Percentiles rank a stretch among this genome's conserved stretches.
Conservation (phyloP, 1,140 invertebrate species). For the Linepithema humile region DNA sequence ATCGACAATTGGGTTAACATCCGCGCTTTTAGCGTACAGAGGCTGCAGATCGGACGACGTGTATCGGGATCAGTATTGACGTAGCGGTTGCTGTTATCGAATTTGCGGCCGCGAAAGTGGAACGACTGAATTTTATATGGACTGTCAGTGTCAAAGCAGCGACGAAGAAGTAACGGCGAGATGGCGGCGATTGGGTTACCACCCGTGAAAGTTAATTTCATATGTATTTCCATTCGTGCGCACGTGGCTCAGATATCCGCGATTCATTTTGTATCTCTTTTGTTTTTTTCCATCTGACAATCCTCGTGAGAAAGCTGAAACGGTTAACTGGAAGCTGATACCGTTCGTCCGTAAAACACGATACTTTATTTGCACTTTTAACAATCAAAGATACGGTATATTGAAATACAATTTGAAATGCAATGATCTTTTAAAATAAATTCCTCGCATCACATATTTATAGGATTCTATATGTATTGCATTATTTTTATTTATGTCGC, state of each 20-base stretch:
- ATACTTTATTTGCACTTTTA: not conserved
- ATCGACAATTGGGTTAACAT: slow-evolving; percentile 44
- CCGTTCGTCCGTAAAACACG: not conserved
- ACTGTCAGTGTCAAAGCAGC: slow-evolving; percentile 47
- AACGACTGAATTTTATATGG: slow-evolving; percentile 53
- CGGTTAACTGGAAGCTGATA: slow-evolving; percentile 26
- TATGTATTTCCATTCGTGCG: slow-evolving; percentile 27
- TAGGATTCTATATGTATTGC: not conserved
- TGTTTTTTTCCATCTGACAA: slow-evolving; percentile 18
- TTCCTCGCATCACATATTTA: not conserved
- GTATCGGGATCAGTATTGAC: slow-evolving; percentile 47
- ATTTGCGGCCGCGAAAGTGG: slow-evolving; percentile 50
- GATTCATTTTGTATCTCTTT: slow-evolving; percentile 7
- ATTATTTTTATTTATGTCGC: not conserved
- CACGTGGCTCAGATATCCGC: not conserved
- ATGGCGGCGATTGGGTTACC: slow-evolving; percentile 43
- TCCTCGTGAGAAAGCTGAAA: slow-evolving; percentile 37
- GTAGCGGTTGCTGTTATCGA: slow-evolving; percentile 47
- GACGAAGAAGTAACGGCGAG: slow-evolving; percentile 20
- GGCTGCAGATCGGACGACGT: slow-evolving; percentile 31
- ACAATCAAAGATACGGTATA: slow-evolving; percentile 20
- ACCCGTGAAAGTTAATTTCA: slow-evolving; percentile 36
- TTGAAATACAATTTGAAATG: slow-evolving; percentile 21
- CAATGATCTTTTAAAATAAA: not conserved
- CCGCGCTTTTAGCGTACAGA: slow-evolving; percentile 28